Base-by-base conservation (phyloP, 2,888 invertebrate genomes). In the Amiota minor region DNA sequence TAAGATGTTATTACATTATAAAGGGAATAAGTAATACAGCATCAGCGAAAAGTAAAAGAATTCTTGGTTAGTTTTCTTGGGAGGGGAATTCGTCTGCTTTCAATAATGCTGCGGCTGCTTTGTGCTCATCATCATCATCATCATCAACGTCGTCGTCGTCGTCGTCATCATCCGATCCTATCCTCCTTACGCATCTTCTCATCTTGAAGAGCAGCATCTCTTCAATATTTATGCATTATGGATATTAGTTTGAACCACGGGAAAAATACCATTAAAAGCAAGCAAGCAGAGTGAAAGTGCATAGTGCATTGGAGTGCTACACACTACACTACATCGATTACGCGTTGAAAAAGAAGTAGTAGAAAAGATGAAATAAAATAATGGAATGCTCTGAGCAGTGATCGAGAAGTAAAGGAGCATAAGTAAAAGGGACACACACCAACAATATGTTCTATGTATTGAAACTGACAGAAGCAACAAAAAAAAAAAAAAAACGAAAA, bases 201-300 rank as follows among this genome's bases (percentile, higher is more conserved):
- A 20, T 59, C 18, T 55, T 12, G 55, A 12, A 64, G 20, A 65
- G 50, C 35, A 35, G 35, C 68, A 56, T 73, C 73, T 35, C 35
- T 78, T 79, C 77, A 77, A 82, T 86, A 84, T 84, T 86, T 84
- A 85, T 86, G 84, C 86, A 83, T 83, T 86, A 86, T 83, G 84
- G 84, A 84, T 84, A 84, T 84, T 84, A 85, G 85, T 85, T 85
- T 82, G 84, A 85, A 85, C 84, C 84, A 81, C 84, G 83, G 84
- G 83, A 85, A 86, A 86, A 86, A 84, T 86, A 84, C 85, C 84
- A 85, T 84, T 86, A 84, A 86, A 83, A 85, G 86, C 86, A 83
- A 83, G 62, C 59, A 82, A 82, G 82, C 85, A 82, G 59, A n/a
- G 59, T 16, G 59, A 11, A 14, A 59, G 59, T 18, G 35, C 35